These are phyloP conservation scores for Larimichthys polyactis DNA, from an alignment of 2,113 vertebrate genomes.

Conservation along the genomic window DNA sequence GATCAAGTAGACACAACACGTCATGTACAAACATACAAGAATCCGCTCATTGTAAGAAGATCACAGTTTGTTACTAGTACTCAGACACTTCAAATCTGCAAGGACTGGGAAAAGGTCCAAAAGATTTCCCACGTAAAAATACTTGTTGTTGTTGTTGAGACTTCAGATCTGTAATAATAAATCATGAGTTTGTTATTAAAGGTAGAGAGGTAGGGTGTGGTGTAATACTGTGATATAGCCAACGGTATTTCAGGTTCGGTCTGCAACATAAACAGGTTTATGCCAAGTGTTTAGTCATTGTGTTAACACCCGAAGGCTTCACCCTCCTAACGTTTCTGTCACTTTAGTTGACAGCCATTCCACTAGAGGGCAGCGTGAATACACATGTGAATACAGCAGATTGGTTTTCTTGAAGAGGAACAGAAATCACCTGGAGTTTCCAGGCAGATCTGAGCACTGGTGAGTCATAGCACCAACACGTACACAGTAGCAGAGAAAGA, in stretches of 20 bases:
- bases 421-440: constrained; percentile 25
- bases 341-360: constrained; percentile 17
- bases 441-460: constrained; percentile 31
- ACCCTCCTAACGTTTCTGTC: constrained; percentile 2
- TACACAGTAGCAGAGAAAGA: constrained; percentile 52
- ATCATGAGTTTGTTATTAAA: neutral
- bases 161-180: constrained; percentile 32
- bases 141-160: constrained; percentile 3
- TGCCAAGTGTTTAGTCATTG: neutral
- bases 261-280: constrained; percentile 2
- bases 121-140: constrained; percentile 7
- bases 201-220: constrained; percentile 36
- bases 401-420: constrained; percentile 12
- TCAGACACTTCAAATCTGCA: constrained; percentile 32
- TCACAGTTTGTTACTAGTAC: constrained; percentile 49
- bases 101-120: neutral
- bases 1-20: constrained; percentile 45
- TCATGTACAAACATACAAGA: constrained; percentile 68
- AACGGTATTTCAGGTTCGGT: constrained; percentile 7
- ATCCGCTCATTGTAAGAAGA: constrained; percentile 50
- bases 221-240: constrained; percentile 28
- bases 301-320: constrained; percentile 2
- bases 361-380: constrained; percentile 62
- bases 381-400: constrained; percentile 27
- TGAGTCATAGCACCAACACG: constrained; percentile 61